phyloP scores from a whole-genome alignment of 53 echinoderm and acorn worm genomes.

The Glandiceps talaboti region DNA sequence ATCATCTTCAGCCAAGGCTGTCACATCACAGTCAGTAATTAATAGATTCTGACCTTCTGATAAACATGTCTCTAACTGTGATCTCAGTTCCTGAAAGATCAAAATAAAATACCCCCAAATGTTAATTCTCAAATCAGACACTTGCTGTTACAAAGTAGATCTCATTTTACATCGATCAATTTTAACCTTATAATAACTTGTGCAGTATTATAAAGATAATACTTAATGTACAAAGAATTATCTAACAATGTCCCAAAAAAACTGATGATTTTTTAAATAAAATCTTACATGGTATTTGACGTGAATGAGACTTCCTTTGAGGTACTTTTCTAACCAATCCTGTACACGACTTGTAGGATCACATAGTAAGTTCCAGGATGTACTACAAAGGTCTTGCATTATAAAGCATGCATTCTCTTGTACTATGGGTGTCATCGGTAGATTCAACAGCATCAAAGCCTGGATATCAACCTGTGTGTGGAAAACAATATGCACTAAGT shows the following conservation, averaged over 20 bases:
- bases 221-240: too few relatives aligned
- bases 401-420: conserved; percentile 85
- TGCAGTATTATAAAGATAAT: too few relatives aligned
- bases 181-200: too few relatives aligned
- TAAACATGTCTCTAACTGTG: conserved; percentile 90
- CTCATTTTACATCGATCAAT: too few relatives aligned
- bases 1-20: conserved; percentile 55
- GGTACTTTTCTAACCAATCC: conserved; percentile 85
- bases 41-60: conserved; percentile 91
- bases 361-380: conserved; percentile 83
- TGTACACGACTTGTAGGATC: conserved; percentile 92
- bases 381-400: conserved; percentile 82
- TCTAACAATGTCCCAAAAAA: too few relatives aligned
- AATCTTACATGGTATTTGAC: conserved; percentile 90
- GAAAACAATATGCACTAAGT: too few relatives aligned
- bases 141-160: too few relatives aligned
- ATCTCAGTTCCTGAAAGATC: conserved; percentile 62
- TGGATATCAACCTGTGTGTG: conserved; percentile 91
- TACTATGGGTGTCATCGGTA: conserved; percentile 64
- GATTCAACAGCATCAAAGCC: conserved; percentile 63
- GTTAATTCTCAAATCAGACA: too few relatives aligned
- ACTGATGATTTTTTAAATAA: too few relatives aligned
- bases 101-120: too few relatives aligned
- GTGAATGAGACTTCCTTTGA: conserved; percentile 43
- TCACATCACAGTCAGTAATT: conserved; percentile 71